A percentile compares a stretch with the other conserved stretches of the same genome.
Evolutionary conservation across 2,888 invertebrate genomes (phyloP).

Genomic region (Stramonita haemastoma): DNA sequence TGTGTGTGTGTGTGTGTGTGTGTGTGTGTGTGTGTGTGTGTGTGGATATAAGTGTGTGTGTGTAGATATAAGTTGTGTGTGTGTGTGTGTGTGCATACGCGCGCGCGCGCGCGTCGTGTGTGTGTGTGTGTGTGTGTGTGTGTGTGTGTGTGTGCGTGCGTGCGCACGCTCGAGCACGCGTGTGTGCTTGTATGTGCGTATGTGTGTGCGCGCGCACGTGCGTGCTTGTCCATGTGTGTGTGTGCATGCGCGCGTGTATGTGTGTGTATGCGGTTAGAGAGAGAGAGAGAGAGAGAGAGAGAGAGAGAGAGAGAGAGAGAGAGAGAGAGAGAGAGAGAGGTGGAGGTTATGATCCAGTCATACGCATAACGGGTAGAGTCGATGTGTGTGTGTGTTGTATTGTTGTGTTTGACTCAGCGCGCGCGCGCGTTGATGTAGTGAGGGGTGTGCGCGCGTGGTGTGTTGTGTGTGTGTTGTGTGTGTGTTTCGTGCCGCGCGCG

Average conservation of each 20-base stretch:
- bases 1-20: slow-evolving; percentile 22
- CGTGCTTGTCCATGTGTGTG: neutral
- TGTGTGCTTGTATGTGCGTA: neutral
- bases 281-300: neutral
- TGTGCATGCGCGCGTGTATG: neutral
- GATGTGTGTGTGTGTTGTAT: neutral
- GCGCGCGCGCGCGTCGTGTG: neutral
- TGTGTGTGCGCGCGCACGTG: neutral
- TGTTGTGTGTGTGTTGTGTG: neutral
- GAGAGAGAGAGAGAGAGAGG: neutral
- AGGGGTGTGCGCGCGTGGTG: too few relatives aligned
- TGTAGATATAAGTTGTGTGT: neutral
- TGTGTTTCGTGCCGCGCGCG: neutral
- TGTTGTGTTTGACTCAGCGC: neutral
- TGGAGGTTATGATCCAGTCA: neutral
- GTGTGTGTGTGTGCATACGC: neutral
- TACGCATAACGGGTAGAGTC: too few relatives aligned
- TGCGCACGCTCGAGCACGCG: neutral
- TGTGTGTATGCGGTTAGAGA: neutral
- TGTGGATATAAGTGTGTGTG: slow-evolving; percentile 9
- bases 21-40: slow-evolving; percentile 23
- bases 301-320: neutral
- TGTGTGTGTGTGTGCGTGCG: neutral
- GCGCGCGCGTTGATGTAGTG: neutral
- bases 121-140: neutral